These are phyloP conservation scores for Heliconius hermathena DNA, from an alignment of 1,140 invertebrate species.

Conservation along the genomic window DNA sequence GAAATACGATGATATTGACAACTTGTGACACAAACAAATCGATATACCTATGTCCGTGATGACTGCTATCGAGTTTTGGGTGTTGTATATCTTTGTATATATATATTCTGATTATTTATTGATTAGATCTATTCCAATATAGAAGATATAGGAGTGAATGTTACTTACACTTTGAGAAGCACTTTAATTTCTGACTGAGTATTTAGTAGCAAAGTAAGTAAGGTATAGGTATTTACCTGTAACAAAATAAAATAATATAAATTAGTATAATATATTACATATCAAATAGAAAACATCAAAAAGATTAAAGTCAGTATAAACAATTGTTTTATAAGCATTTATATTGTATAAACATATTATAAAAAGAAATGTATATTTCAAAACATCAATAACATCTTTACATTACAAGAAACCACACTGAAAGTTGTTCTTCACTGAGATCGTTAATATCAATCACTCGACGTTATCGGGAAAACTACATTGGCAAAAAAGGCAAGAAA, in stretches of 20 bases:
- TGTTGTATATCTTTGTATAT: not conserved
- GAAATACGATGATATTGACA: conserved; percentile 36
- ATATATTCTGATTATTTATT: not conserved
- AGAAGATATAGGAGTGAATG: not conserved
- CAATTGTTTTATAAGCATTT: not conserved
- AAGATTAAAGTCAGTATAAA: not conserved
- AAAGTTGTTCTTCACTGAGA: not conserved
- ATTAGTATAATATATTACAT: not conserved
- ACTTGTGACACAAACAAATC: conserved; percentile 2
- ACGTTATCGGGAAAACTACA: conserved; percentile 7
- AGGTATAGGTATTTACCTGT: conserved; percentile 10
- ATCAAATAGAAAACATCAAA: not conserved
- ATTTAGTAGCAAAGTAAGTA: too few relatives aligned
- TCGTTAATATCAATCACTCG: conserved; percentile 2
- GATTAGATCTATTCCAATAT: not conserved
- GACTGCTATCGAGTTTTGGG: not conserved
- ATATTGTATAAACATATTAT: not conserved
- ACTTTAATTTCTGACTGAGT: not conserved
- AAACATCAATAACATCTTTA: not conserved
- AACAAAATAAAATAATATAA: not conserved
- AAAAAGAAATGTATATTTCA: not conserved
- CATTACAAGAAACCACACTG: not conserved
- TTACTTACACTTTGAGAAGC: conserved; percentile 5
- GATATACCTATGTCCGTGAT: not conserved
- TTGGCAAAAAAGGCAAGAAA: not conserved